Conservation (phyloP, 53 echinoderm and acorn worm genomes). For the Luidia sarsii region DNA sequence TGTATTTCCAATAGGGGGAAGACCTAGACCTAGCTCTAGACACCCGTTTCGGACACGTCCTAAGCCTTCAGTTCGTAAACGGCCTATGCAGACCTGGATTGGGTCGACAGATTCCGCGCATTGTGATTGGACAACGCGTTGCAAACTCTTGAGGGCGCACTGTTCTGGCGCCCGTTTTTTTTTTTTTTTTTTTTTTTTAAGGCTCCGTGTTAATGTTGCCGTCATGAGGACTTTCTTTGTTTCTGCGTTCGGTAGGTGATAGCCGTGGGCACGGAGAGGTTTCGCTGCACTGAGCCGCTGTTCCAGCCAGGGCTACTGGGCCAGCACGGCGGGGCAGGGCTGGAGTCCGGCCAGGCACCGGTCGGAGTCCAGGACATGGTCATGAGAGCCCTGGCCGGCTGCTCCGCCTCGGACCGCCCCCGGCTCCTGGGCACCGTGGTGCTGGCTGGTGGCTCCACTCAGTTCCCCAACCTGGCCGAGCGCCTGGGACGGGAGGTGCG, state of each 20-base stretch:
- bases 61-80: too few species aligned
- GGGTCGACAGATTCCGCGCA: too few species aligned
- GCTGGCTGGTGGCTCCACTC: constrained; percentile 15
- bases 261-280: constrained; percentile 60
- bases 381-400: neutral
- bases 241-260: constrained; percentile 28
- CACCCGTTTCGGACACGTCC: too few species aligned
- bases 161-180: too few species aligned
- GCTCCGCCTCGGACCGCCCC: neutral
- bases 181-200: too few species aligned
- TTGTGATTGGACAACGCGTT: too few species aligned
- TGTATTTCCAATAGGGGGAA: too few species aligned
- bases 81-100: too few species aligned
- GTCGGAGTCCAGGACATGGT: constrained; percentile 22
- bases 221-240: neutral
- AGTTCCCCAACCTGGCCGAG: neutral
- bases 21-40: too few species aligned
- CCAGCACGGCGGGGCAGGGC: neutral
- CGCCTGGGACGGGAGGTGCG: constrained; percentile 16
- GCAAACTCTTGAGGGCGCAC: too few species aligned
- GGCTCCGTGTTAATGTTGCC: too few species aligned
- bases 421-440: constrained; percentile 7
- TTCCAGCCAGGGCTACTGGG: constrained; percentile 53
- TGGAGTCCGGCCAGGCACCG: neutral
- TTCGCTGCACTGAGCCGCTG: constrained; percentile 58